A percentile compares a stretch with the other conserved stretches of the same genome.
These are phyloP conservation scores for Conops quadrifasciatus DNA, from an alignment of 2,888 invertebrate genomes.

Conservation along the genomic window DNA sequence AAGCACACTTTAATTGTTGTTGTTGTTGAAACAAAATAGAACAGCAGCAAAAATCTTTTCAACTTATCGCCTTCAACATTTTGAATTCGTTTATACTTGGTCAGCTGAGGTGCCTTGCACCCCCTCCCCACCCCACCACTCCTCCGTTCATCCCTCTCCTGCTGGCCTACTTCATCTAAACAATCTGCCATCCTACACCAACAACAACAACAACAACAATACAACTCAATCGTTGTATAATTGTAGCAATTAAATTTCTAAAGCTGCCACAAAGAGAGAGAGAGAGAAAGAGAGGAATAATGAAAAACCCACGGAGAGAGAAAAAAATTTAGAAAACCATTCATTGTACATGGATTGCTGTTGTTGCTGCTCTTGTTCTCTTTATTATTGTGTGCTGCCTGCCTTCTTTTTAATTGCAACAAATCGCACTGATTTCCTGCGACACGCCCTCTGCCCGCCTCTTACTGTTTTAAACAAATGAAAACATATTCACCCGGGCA, in stretches of 20 bases:
- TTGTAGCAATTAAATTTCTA: conserved; percentile 24
- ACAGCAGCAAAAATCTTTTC: too few relatives aligned
- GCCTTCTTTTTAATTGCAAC: conserved; percentile 36
- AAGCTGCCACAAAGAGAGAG: not conserved
- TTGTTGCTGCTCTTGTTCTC: not conserved
- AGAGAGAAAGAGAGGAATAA: not conserved
- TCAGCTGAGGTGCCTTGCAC: too few relatives aligned
- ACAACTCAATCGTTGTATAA: conserved; percentile 7
- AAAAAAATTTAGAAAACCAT: not conserved
- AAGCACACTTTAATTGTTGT: too few relatives aligned
- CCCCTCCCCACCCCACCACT: not conserved
- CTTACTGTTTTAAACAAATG: not conserved
- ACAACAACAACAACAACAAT: conserved; percentile 2
- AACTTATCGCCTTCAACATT: too few relatives aligned
- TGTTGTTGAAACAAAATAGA: too few relatives aligned
- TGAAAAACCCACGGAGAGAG: not conserved
- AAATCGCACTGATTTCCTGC: conserved; percentile 38
- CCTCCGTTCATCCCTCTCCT: not conserved
- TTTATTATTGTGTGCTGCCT: conserved; percentile 4
- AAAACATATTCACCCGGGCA: conserved; percentile 1
- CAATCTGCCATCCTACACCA: not conserved
- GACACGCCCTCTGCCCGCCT: too few relatives aligned
- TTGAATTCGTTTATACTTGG: too few relatives aligned
- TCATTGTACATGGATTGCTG: not conserved
- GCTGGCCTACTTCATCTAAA: too few relatives aligned